phyloP scores from a whole-genome alignment of 2,888 invertebrate genomes.

The Spatulosminthurus flaviceps region DNA sequence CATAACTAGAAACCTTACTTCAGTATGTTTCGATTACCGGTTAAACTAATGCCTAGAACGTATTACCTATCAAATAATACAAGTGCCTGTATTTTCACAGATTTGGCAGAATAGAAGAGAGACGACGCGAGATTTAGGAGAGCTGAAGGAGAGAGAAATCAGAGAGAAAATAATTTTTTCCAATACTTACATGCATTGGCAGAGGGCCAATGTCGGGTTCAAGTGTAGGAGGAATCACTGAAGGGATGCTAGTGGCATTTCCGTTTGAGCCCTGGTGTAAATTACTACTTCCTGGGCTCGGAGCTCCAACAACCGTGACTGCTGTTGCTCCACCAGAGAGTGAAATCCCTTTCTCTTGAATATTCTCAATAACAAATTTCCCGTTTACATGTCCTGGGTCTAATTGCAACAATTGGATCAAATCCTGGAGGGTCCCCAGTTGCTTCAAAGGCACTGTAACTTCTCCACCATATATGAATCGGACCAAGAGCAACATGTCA shows the following conservation, averaged over 20 bases:
- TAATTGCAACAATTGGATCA: slow-evolving; percentile 61
- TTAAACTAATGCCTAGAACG: no score
- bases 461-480: slow-evolving; percentile 63
- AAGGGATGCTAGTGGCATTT: slow-evolving; percentile 30
- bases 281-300: slow-evolving; percentile 49
- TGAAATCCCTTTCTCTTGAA: slow-evolving; percentile 59
- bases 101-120: neutral
- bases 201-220: slow-evolving; percentile 56
- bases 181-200: slow-evolving; percentile 55
- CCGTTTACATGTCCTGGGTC: slow-evolving; percentile 63
- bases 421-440: slow-evolving; percentile 62
- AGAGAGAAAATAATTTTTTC: slow-evolving; percentile 35
- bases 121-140: slow-evolving; percentile 5
- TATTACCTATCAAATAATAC: no score
- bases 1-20: no score
- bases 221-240: slow-evolving; percentile 41
- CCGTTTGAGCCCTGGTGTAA: slow-evolving; percentile 43
- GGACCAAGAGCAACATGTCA: slow-evolving; percentile 62
- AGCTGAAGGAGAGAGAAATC: slow-evolving; percentile 31
- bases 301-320: slow-evolving; percentile 51
- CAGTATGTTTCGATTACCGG: no score
- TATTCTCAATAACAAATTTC: slow-evolving; percentile 63
- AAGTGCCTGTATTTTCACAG: slow-evolving; percentile 1
- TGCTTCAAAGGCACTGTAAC: slow-evolving; percentile 63
- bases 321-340: slow-evolving; percentile 53